Evolutionary conservation across 2,113 vertebrate species (phyloP).

Genomic region (Erpornis zantholeuca): DNA sequence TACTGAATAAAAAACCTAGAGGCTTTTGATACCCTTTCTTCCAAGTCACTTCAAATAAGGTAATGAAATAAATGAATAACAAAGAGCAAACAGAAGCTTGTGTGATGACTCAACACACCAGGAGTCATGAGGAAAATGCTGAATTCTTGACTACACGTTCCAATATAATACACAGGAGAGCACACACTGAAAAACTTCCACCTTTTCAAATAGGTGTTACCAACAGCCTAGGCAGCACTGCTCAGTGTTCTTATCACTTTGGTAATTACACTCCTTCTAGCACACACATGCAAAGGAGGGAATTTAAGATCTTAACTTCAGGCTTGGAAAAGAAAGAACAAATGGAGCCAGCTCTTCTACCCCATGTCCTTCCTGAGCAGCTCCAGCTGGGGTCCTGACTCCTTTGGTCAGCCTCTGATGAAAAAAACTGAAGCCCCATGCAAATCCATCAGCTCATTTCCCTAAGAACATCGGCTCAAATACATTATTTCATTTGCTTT

Average conservation of each 20-base stretch:
- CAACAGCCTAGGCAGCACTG: not conserved
- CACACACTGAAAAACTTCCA: not conserved
- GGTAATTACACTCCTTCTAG: not conserved
- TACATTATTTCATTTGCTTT: not conserved
- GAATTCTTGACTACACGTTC: not conserved
- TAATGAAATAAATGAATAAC: conserved; percentile 37
- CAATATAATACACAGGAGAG: not conserved
- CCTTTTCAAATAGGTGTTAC: not conserved
- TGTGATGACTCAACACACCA: conserved; percentile 7
- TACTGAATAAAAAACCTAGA: conserved; percentile 26
- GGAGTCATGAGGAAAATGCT: conserved; percentile 14
- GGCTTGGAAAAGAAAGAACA: not conserved
- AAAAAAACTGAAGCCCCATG: not conserved
- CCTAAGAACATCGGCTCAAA: not conserved
- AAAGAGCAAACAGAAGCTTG: conserved; percentile 5
- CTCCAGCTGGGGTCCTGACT: not conserved
- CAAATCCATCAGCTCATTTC: not conserved
- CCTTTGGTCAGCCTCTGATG: accelerated
- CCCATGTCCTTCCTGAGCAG: not conserved
- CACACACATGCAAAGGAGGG: not conserved
- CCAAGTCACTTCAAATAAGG: conserved; percentile 29
- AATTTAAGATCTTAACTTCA: not conserved
- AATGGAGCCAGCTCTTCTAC: not conserved
- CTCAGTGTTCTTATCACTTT: not conserved
- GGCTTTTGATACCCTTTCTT: conserved; percentile 32